Percentiles rank a stretch among this genome's conserved stretches.
Evolutionary conservation across 2,797 vertebrate species (phyloP).

Genomic region (Streptopelia turtur): DNA sequence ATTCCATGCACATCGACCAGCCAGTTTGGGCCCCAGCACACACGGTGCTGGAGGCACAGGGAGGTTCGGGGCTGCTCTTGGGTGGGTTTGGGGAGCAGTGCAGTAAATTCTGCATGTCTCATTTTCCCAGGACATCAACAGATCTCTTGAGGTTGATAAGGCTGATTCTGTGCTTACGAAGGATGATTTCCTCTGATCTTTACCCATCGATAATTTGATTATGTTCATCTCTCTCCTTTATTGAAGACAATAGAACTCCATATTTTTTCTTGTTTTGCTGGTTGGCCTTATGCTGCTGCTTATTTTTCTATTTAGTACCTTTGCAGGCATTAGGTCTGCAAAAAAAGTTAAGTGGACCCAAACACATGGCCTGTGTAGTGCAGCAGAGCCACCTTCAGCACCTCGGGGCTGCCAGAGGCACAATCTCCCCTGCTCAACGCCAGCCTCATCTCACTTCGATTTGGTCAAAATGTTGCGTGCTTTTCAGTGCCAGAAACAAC

Average conservation of each 20-base stretch:
- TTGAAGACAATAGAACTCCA: not conserved
- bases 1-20: constrained; percentile 29
- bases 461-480: not conserved
- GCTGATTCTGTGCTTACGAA: not conserved
- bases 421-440: not conserved
- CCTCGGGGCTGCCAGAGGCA: not conserved
- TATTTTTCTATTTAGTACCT: constrained; percentile 32
- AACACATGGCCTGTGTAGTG: rapidly evolving
- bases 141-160: not conserved
- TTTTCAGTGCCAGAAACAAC: not conserved
- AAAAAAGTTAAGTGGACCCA: not conserved
- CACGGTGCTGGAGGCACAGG: not conserved
- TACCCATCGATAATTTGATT: not conserved
- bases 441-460: not conserved
- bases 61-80: not conserved
- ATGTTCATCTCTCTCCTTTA: not conserved
- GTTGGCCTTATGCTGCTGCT: constrained; percentile 26
- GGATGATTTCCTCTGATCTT: not conserved
- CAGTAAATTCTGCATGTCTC: not conserved
- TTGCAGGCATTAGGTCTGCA: constrained; percentile 2
- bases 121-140: constrained; percentile 1
- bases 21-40: not conserved
- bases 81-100: not conserved
- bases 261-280: not conserved
- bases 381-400: not conserved